Conservation (phyloP, 2,113 vertebrate genomes). For the Orthochromis indermauri region DNA sequence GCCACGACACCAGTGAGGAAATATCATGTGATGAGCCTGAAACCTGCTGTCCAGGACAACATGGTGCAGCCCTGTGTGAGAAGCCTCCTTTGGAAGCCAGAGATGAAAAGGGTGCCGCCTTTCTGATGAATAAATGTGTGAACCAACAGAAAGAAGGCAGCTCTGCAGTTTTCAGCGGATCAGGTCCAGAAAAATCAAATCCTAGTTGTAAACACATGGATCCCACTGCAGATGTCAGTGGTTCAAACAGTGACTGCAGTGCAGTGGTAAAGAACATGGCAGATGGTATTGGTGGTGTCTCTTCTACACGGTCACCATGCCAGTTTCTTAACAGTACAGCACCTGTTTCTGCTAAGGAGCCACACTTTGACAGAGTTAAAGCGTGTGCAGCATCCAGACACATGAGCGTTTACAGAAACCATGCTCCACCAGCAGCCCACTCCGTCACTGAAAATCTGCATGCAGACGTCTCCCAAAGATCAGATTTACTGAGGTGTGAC, state of each 20-base stretch:
- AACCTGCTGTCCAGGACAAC: not conserved
- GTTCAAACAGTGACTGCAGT: slow-evolving; percentile 66
- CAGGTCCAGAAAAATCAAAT: slow-evolving; percentile 11
- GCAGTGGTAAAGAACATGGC: not conserved
- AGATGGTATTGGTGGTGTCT: not conserved
- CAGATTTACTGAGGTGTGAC: not conserved
- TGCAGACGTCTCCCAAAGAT: not conserved
- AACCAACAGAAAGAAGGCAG: slow-evolving; percentile 44
- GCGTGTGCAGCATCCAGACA: not conserved
- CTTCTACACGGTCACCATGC: not conserved
- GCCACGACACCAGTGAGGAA: not conserved
- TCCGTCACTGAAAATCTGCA: not conserved
- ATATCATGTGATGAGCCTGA: not conserved
- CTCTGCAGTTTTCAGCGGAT: slow-evolving; percentile 7
- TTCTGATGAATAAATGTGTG: slow-evolving; percentile 56
- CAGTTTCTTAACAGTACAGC: not conserved
- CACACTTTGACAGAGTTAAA: not conserved
- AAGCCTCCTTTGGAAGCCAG: slow-evolving; percentile 67
- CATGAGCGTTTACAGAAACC: not conserved
- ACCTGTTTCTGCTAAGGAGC: not conserved
- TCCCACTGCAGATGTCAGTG: slow-evolving; percentile 72
- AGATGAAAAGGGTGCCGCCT: slow-evolving; percentile 64
- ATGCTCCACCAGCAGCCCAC: not conserved
- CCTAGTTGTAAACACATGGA: slow-evolving; percentile 69
- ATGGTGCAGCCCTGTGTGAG: not conserved